Percentiles rank a stretch among this genome's conserved stretches.
These are phyloP conservation scores for Thymelicus lineola DNA, from an alignment of 2,888 invertebrate genomes.

Conservation along the genomic window DNA sequence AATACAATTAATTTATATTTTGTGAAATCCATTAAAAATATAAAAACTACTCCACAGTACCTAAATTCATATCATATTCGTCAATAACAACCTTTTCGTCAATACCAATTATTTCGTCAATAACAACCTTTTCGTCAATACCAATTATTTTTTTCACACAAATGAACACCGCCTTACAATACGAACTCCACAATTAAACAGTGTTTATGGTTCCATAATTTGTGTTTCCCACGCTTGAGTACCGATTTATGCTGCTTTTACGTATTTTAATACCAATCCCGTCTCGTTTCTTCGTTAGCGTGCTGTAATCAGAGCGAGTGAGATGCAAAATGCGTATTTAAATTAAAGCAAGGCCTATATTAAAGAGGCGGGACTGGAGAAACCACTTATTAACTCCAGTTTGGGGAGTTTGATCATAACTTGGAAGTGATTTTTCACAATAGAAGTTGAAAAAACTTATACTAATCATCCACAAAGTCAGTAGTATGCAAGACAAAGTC, in stretches of 20 bases:
- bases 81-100: not conserved
- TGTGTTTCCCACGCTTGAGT: constrained; percentile 64
- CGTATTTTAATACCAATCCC: constrained; percentile 41
- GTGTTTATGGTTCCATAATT: constrained; percentile 37
- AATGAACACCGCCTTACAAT: constrained; percentile 16
- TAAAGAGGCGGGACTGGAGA: constrained; percentile 70
- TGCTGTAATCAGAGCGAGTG: constrained; percentile 47
- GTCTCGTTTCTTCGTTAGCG: constrained; percentile 51
- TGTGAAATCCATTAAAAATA: too few species aligned
- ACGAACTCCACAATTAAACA: constrained; percentile 32
- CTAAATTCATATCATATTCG: not conserved
- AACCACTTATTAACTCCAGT: constrained; percentile 77
- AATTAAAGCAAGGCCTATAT: constrained; percentile 65
- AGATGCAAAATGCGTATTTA: constrained; percentile 59
- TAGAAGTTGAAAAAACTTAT: not conserved
- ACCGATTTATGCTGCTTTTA: constrained; percentile 36
- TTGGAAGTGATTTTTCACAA: constrained; percentile 61
- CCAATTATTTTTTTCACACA: constrained; percentile 28
- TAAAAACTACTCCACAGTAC: not conserved
- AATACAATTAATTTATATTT: too few species aligned
- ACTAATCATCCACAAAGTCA: too few species aligned
- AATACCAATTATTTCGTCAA: constrained; percentile 14
- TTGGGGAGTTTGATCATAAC: constrained; percentile 68
- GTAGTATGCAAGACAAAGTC: too few species aligned
- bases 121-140: not conserved